Evolutionary conservation across 1,140 invertebrate genomes (phyloP).

Genomic region (Caenorhabditis inopinata): DNA sequence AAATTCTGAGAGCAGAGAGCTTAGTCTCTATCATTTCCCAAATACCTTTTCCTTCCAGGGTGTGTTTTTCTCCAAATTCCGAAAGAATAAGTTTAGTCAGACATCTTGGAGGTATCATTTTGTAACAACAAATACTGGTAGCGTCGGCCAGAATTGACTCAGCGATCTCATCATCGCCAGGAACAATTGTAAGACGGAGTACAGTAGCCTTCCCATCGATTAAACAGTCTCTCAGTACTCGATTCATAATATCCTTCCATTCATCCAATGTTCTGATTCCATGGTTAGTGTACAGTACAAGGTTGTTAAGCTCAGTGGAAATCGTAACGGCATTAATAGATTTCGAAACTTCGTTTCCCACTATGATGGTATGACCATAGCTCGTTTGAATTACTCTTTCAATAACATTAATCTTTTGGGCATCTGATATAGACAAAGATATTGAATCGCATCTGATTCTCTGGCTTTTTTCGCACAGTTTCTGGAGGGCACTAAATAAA

Average conservation of each 20-base stretch:
- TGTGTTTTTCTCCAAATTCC: slow-evolving; percentile 36
- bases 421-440: not conserved
- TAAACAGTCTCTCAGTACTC: not conserved
- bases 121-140: not conserved
- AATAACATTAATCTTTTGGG: not conserved
- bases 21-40: not conserved
- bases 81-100: not conserved
- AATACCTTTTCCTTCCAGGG: slow-evolving; percentile 25
- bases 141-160: not conserved
- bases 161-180: not conserved
- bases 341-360: not conserved
- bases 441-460: not conserved
- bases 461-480: not conserved
- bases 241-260: not conserved
- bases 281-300: not conserved
- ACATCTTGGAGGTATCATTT: not conserved
- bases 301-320: not conserved
- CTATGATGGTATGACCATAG: not conserved
- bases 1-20: not conserved
- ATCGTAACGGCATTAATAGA: not conserved
- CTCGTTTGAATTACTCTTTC: not conserved
- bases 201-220: not conserved
- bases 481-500: not conserved
- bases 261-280: not conserved
- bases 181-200: not conserved